Evolutionary conservation across 2,113 vertebrate species (phyloP).

Genomic region (Aix galericulata): DNA sequence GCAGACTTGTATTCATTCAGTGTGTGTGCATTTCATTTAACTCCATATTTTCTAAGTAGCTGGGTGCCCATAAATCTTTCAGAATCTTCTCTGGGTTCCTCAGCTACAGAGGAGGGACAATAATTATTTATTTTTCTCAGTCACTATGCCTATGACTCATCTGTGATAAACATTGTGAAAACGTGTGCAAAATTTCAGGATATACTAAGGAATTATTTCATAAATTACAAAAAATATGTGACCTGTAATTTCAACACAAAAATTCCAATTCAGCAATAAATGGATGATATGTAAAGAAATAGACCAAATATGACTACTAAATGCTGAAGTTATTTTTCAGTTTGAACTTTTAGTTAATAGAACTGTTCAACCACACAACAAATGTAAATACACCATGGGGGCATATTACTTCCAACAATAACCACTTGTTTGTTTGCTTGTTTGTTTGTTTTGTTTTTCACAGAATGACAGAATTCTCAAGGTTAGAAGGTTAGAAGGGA

Average conservation of each 20-base stretch:
- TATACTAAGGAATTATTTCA: not conserved
- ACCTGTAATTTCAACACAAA: not conserved
- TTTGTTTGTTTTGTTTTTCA: not conserved
- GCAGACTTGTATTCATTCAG: not conserved
- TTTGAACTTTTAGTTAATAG: fast-evolving
- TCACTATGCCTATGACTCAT: not conserved
- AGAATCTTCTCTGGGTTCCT: not conserved
- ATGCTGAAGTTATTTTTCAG: not conserved
- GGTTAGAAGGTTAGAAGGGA: too few relatives aligned
- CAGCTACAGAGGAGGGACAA: fast-evolving
- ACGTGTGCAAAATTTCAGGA: fast-evolving
- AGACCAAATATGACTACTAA: not conserved
- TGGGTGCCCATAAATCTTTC: not conserved
- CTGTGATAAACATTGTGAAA: not conserved
- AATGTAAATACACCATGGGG: not conserved
- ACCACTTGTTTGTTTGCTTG: fast-evolving
- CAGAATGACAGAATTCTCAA: too few relatives aligned
- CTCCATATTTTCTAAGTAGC: not conserved
- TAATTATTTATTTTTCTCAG: not conserved
- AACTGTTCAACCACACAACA: not conserved
- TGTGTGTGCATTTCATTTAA: not conserved
- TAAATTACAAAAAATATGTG: not conserved
- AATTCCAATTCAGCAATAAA: not conserved
- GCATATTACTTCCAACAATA: not conserved
- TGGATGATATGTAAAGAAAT: not conserved